phyloP scores from a whole-genome alignment of 2,888 invertebrate genomes.

The Troides aeacus region DNA sequence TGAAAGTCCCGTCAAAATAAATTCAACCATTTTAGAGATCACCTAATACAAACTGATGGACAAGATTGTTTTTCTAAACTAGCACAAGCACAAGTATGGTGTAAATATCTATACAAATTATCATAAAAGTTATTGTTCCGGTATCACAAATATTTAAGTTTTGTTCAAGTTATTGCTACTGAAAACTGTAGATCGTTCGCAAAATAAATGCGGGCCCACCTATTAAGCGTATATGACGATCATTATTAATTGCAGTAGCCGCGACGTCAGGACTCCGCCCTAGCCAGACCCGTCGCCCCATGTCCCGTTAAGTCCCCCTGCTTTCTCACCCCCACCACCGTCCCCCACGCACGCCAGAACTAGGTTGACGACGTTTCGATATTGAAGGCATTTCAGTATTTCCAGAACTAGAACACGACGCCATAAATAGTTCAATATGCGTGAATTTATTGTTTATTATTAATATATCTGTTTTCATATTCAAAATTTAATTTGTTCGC shows the following conservation, averaged over 20 bases:
- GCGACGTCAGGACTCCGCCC: constrained; percentile 34
- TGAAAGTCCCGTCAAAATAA: too few species aligned
- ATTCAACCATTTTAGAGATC: too few species aligned
- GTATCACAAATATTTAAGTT: too few species aligned
- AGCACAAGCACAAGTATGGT: too few species aligned
- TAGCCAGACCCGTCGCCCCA: constrained; percentile 31
- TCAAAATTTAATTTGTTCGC: too few species aligned
- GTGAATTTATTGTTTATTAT: constrained; percentile 36
- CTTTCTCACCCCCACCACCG: constrained; percentile 12
- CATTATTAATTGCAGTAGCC: constrained; percentile 60
- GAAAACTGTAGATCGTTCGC: constrained; percentile 17
- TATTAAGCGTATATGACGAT: constrained; percentile 54
- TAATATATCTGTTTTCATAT: too few species aligned
- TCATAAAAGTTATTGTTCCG: too few species aligned
- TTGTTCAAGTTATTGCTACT: background rate
- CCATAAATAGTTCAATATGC: constrained; percentile 62
- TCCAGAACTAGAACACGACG: constrained; percentile 60
- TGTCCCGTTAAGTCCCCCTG: constrained; percentile 28
- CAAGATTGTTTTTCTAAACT: too few species aligned
- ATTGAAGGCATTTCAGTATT: constrained; percentile 73
- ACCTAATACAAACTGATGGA: too few species aligned
- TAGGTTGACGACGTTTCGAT: constrained; percentile 74
- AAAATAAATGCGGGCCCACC: constrained; percentile 22
- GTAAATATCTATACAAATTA: too few species aligned
- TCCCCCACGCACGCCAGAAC: constrained; percentile 50